phyloP scores from a whole-genome alignment of 2,797 vertebrate genomes.

The Peromyscus melanophrys region DNA sequence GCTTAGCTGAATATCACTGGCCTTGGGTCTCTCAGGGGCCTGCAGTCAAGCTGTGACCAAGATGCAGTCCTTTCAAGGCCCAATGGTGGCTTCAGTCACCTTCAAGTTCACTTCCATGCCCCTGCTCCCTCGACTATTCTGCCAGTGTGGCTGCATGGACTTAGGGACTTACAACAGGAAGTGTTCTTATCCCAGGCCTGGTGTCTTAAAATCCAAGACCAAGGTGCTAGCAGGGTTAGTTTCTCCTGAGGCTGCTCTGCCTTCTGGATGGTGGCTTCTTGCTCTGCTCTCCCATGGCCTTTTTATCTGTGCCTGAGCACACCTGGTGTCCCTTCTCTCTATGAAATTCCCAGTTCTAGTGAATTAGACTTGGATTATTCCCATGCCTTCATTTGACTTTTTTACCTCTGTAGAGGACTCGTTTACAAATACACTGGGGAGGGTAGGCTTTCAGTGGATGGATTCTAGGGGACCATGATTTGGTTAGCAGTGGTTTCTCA shows the following conservation, averaged over 20 bases:
- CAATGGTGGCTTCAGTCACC: not conserved
- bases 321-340: not conserved
- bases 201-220: not conserved
- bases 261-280: not conserved
- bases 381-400: not conserved
- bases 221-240: not conserved
- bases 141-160: not conserved
- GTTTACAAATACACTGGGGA: not conserved
- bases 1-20: not conserved
- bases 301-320: not conserved
- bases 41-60: not conserved
- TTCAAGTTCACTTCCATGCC: not conserved
- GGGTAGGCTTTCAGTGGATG: not conserved
- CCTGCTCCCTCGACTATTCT: not conserved
- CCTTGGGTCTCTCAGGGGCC: not conserved
- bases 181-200: not conserved
- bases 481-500: not conserved
- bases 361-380: not conserved
- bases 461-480: not conserved
- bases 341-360: not conserved
- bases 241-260: not conserved
- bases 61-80: not conserved
- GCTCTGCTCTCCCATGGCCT: not conserved
- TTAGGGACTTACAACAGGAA: not conserved
- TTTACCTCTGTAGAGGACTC: not conserved